Percentiles rank a stretch among this genome's conserved stretches.
These are phyloP conservation scores for Caranx ignobilis DNA, from an alignment of 2,113 vertebrate genomes.

Conservation along the genomic window DNA sequence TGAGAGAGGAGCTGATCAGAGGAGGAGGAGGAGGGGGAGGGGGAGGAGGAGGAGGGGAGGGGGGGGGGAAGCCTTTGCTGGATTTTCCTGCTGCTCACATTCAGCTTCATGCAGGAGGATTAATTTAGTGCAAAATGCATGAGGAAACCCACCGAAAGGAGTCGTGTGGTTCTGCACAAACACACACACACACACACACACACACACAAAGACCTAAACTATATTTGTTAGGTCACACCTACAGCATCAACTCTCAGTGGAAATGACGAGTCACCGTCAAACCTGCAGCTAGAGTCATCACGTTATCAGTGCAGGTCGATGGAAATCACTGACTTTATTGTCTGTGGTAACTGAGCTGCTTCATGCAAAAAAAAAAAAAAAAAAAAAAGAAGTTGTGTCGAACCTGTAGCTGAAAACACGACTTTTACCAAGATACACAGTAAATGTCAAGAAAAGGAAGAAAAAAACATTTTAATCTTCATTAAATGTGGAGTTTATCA, in stretches of 20 bases:
- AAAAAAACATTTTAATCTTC: background rate
- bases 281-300: conserved; percentile 3
- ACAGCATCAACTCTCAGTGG: conserved; percentile 20
- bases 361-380: background rate
- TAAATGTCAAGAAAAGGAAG: background rate
- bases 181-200: background rate
- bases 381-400: no score
- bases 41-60: no score
- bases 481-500: no score
- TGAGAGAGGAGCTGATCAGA: conserved; percentile 19
- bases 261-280: conserved; percentile 2
- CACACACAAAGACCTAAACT: no score
- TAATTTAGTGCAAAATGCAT: conserved; percentile 32
- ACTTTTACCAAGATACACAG: background rate
- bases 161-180: conserved; percentile 20
- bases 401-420: background rate
- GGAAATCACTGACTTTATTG: background rate
- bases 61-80: conserved; percentile 5
- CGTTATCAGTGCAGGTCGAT: background rate
- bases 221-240: conserved; percentile 1
- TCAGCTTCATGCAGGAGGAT: conserved; percentile 41
- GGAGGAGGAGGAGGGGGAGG: background rate
- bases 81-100: conserved; percentile 30
- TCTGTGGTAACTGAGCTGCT: background rate
- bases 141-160: conserved; percentile 30